phyloP scores from a whole-genome alignment of 2,113 vertebrate genomes.

The Salvelinus sp. region DNA sequence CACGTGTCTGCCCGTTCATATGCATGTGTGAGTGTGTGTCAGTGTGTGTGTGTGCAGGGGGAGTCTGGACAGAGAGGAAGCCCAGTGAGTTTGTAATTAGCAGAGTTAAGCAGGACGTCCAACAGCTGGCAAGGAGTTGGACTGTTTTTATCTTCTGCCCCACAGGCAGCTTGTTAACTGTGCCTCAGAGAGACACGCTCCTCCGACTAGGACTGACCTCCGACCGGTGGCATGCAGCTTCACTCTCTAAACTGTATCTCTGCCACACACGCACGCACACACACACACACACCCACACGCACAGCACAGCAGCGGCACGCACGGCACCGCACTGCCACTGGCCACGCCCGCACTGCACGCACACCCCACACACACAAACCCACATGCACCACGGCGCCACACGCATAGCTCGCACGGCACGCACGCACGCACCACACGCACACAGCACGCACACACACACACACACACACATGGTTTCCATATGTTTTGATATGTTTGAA shows the following conservation, averaged over 20 bases:
- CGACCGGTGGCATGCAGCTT: not conserved
- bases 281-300: conserved; percentile 2
- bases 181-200: conserved; percentile 24
- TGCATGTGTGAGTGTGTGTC: conserved; percentile 21
- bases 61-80: conserved; percentile 25
- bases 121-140: conserved; percentile 64
- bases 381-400: no score
- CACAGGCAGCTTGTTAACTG: conserved; percentile 56
- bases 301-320: no score
- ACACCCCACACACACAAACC: no score
- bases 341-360: no score
- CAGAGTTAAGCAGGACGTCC: conserved; percentile 52
- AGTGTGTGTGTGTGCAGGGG: conserved; percentile 11
- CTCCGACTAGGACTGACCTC: conserved; percentile 40
- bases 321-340: no score
- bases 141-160: conserved; percentile 50
- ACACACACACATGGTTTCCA: no score
- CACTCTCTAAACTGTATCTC: conserved; percentile 44
- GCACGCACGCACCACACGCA: not conserved
- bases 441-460: not conserved
- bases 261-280: not conserved
- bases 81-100: conserved; percentile 72
- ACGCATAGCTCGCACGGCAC: no score
- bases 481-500: no score
- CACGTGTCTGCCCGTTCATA: conserved; percentile 14